A percentile compares a stretch with the other conserved stretches of the same genome.
These are phyloP conservation scores for Glaucopsyche alexis DNA, from an alignment of 2,888 invertebrate species.

Conservation along the genomic window DNA sequence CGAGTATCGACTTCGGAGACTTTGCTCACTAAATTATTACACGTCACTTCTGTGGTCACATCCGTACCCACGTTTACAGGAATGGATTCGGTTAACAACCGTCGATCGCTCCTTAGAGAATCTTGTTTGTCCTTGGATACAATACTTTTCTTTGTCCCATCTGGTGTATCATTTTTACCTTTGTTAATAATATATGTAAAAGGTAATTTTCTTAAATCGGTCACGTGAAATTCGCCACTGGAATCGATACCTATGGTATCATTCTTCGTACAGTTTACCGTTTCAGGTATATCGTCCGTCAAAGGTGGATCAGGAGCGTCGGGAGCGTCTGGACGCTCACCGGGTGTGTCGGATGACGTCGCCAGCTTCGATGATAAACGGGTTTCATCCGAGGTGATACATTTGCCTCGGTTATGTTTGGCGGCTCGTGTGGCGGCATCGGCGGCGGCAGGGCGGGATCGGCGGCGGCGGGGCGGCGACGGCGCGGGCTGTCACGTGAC, in stretches of 20 bases:
- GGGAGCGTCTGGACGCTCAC: too few relatives aligned
- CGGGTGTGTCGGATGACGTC: not conserved
- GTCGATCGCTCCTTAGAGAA: constrained; percentile 17
- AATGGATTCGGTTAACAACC: not conserved
- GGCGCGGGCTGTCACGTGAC: constrained; percentile 66
- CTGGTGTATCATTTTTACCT: constrained; percentile 21
- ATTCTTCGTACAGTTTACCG: not conserved
- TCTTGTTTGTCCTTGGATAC: not conserved
- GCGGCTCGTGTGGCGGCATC: constrained; percentile 11
- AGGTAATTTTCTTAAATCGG: constrained; percentile 1
- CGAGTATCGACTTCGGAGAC: constrained; percentile 30
- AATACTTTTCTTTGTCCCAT: constrained; percentile 10
- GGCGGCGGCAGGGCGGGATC: not conserved
- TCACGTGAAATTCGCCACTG: constrained; percentile 14
- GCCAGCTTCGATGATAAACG: not conserved
- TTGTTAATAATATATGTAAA: constrained; percentile 23
- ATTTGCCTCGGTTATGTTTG: not conserved
- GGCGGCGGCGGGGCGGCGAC: constrained; percentile 35
- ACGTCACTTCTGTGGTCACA: not conserved
- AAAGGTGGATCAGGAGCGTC: not conserved
- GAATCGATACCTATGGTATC: not conserved
- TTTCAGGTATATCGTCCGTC: not conserved
- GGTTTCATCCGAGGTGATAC: not conserved
- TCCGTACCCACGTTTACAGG: not conserved
- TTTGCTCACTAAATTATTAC: constrained; percentile 25